phyloP scores from a whole-genome alignment of 2,888 invertebrate species.

The Stratiomys singularior region DNA sequence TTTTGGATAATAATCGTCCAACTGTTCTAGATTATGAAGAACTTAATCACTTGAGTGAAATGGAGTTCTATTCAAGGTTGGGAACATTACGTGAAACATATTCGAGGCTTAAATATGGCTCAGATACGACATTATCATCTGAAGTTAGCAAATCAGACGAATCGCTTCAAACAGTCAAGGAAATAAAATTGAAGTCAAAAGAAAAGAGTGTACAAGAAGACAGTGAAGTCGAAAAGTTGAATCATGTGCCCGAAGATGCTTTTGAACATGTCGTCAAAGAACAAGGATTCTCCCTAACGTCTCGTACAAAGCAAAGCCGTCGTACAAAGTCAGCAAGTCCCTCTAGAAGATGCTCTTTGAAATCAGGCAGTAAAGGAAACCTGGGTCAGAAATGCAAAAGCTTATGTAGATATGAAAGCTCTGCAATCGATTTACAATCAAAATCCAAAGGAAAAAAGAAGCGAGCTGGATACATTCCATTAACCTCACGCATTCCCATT shows the following conservation, averaged over 20 bases:
- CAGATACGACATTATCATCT: constrained; percentile 46
- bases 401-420: not conserved
- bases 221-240: not conserved
- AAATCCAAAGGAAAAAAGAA: constrained; percentile 67
- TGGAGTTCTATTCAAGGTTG: constrained; percentile 79
- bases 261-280: not conserved
- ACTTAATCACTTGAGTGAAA: constrained; percentile 77
- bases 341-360: constrained; percentile 63
- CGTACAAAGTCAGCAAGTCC: constrained; percentile 72
- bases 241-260: not conserved
- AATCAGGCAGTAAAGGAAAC: not conserved
- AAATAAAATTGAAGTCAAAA: not conserved
- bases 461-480: constrained; percentile 73
- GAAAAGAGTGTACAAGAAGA: not conserved
- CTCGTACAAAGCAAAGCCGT: not conserved
- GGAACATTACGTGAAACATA: constrained; percentile 71
- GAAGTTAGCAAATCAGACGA: constrained; percentile 55
- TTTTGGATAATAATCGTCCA: not conserved
- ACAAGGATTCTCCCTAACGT: not conserved
- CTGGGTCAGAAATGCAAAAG: not conserved
- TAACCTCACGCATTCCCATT: constrained; percentile 76
- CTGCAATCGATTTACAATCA: not conserved
- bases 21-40: constrained; percentile 74
- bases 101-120: constrained; percentile 58
- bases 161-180: constrained; percentile 27